Evolutionary conservation across 1,140 invertebrate genomes (phyloP).

Genomic region (Hestina assimilis): DNA sequence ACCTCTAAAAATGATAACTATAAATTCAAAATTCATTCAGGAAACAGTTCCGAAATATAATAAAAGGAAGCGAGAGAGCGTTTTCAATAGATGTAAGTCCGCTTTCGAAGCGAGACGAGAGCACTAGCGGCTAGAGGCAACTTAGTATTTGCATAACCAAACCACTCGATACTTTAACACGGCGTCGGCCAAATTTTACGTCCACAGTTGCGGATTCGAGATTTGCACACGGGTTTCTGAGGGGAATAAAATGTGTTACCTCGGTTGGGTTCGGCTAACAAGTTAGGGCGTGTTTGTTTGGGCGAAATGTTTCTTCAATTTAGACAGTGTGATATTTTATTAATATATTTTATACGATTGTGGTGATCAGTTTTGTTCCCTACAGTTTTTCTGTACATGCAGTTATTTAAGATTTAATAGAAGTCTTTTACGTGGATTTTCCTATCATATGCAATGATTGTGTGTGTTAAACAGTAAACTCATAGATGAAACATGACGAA

Average conservation of each 20-base stretch:
- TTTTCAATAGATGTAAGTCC: slow-evolving; percentile 6
- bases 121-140: slow-evolving; percentile 7
- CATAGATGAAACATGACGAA: too few relatives aligned
- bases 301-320: too few relatives aligned
- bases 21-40: background rate
- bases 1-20: background rate
- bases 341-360: too few relatives aligned
- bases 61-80: slow-evolving; percentile 1
- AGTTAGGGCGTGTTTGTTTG: background rate
- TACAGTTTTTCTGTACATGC: too few relatives aligned
- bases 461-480: too few relatives aligned
- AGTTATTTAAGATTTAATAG: too few relatives aligned
- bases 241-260: slow-evolving; percentile 3
- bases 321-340: too few relatives aligned
- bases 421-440: too few relatives aligned
- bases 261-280: background rate
- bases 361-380: too few relatives aligned
- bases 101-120: background rate
- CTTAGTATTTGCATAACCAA: slow-evolving; percentile 29
- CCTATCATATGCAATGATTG: too few relatives aligned
- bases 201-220: slow-evolving; percentile 6
- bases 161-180: slow-evolving; percentile 22
- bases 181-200: slow-evolving; percentile 15
- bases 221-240: background rate
- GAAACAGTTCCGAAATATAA: background rate